Evolutionary conservation across 2,888 invertebrate species (phyloP).

Genomic region (Abrostola triplasia): DNA sequence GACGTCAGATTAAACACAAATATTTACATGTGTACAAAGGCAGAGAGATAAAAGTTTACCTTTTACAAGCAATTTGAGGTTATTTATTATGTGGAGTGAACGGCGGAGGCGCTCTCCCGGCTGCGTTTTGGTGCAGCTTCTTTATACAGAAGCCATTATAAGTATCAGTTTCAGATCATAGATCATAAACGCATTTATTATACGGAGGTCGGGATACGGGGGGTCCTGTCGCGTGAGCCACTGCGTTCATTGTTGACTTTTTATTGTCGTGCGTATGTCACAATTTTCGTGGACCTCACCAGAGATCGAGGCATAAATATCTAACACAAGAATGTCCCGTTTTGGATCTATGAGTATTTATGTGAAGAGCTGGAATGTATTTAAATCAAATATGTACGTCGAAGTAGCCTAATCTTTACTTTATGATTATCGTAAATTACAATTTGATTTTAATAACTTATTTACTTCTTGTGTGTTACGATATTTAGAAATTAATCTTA

Average conservation of each 20-base stretch:
- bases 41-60: constrained; percentile 80
- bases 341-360: constrained; percentile 75
- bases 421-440: constrained; percentile 85
- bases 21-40: constrained; percentile 83
- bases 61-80: constrained; percentile 86
- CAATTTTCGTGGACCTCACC: constrained; percentile 79
- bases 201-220: constrained; percentile 77
- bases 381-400: constrained; percentile 78
- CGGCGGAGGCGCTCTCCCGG: constrained; percentile 65
- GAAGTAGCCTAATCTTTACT: constrained; percentile 80
- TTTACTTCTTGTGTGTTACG: constrained; percentile 73
- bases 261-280: constrained; percentile 82
- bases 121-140: constrained; percentile 81
- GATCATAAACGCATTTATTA: constrained; percentile 86
- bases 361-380: constrained; percentile 73
- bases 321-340: constrained; percentile 74
- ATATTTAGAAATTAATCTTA: constrained; percentile 75
- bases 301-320: constrained; percentile 77
- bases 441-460: constrained; percentile 86
- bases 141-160: constrained; percentile 88
- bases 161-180: constrained; percentile 88
- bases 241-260: constrained; percentile 81
- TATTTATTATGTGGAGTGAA: constrained; percentile 81
- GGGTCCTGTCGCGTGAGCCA: constrained; percentile 79
- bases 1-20: constrained; percentile 80